Evolutionary conservation across 2,113 vertebrate species (phyloP).

Genomic region (Syngnathoides biaculeatus): DNA sequence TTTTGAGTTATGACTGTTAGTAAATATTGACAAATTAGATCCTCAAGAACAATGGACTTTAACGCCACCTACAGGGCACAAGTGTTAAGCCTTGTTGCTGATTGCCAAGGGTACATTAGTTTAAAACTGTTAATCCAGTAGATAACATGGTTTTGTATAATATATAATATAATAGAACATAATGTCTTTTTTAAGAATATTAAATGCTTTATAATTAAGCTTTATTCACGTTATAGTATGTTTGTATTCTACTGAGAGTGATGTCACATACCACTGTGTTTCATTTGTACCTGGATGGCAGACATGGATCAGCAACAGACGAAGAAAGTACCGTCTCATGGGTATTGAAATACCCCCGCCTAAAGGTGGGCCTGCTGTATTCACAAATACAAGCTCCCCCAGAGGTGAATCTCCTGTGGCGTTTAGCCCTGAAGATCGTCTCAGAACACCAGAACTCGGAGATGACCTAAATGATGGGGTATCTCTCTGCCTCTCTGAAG

Average conservation of each 20-base stretch:
- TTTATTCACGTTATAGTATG: no score
- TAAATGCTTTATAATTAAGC: neutral
- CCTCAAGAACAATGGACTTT: neutral
- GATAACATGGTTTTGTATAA: neutral
- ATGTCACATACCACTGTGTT: neutral
- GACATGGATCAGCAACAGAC: slow-evolving; percentile 99
- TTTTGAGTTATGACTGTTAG: neutral
- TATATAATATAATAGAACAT: neutral
- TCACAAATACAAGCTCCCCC: slow-evolving; percentile 76
- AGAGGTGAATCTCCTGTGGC: slow-evolving; percentile 77
- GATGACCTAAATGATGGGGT: slow-evolving; percentile 86
- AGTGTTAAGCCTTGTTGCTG: neutral
- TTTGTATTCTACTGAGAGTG: no score
- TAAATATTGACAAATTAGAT: neutral
- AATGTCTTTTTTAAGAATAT: neutral
- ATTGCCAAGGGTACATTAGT: neutral
- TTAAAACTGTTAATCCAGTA: neutral
- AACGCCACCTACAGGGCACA: neutral
- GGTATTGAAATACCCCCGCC: slow-evolving; percentile 95
- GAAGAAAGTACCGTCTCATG: slow-evolving; percentile 97
- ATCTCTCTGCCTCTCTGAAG: slow-evolving; percentile 90
- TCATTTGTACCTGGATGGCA: slow-evolving; percentile 51
- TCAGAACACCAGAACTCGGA: slow-evolving; percentile 73
- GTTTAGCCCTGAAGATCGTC: slow-evolving; percentile 78
- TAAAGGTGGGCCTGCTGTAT: slow-evolving; percentile 90